phyloP scores from a whole-genome alignment of 2,113 vertebrate species.

The Rhineura floridana region DNA sequence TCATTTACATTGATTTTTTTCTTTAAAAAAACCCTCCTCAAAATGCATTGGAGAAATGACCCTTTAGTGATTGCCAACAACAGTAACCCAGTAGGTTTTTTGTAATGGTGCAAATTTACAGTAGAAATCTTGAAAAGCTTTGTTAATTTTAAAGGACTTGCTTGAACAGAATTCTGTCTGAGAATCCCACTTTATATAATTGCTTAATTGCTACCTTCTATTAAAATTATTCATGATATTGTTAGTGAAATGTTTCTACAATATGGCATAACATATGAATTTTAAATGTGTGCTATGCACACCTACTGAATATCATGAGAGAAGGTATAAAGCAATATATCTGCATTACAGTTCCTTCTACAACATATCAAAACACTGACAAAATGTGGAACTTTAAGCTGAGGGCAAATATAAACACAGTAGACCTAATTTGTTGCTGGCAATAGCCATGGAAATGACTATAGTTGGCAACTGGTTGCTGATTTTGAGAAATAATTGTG shows the following conservation, averaged over 20 bases:
- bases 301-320: not conserved
- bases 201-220: conserved; percentile 4
- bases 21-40: not conserved
- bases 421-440: conserved; percentile 23
- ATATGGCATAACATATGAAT: conserved; percentile 17
- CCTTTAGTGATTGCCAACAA: conserved; percentile 21
- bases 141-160: conserved; percentile 8
- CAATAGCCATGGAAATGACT: conserved; percentile 11
- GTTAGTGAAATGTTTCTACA: conserved; percentile 10
- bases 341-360: conserved; percentile 18
- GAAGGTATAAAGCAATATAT: not conserved
- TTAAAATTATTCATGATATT: conserved; percentile 9
- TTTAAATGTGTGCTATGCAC: not conserved
- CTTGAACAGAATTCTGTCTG: not conserved
- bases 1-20: not conserved
- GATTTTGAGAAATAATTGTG: conserved; percentile 35
- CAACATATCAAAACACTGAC: conserved; percentile 30
- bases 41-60: conserved; percentile 20
- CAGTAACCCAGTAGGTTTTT: conserved; percentile 1
- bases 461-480: conserved; percentile 30
- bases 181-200: conserved; percentile 15
- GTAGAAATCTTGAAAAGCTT: not conserved
- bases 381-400: conserved; percentile 43
- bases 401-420: conserved; percentile 27
- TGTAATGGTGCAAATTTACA: not conserved